Evolutionary conservation across 1,140 invertebrate genomes (phyloP), one percentile per base, ranked within the genome.

Genomic region (Nautilus pompilius): DNA sequence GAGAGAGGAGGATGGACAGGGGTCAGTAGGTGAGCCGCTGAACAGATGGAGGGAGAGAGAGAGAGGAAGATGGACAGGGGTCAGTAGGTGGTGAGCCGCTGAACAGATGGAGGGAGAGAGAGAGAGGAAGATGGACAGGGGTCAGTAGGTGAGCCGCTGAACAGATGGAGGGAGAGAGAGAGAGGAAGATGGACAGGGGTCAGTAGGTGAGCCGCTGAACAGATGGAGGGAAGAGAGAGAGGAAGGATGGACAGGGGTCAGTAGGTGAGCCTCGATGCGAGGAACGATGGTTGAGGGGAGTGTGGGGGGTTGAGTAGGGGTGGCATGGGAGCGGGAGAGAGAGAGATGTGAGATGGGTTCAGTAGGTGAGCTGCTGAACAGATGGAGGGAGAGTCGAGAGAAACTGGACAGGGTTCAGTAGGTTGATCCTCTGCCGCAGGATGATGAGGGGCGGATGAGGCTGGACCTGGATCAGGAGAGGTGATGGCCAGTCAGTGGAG

Each of bases 151-250:
- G n/a, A n/a, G n/a, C n/a, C n/a, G n/a, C n/a, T 60, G 30, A 4
- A 63, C 29, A 58, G 29, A 53, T 46, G 10, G 58, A 65, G 58
- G 48, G 33, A 65, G 46, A 65, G 58, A 60, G 58, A 61, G 63
- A 61, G 63, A 61, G 63, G 61, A 49, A 56, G 58, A 65, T 46
- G 55, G 63, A 61, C 45, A 61, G 58, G 41, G 58, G 54, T n/a
- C 46, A 26, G 60, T 13, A 36, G 22, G 6, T 10, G 15, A 2
- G 30, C 17, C 5, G 56, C 20, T 20, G 24, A 33, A 41, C 30
- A 51, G 49, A 55, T 10, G 28, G 46, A 62, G 41, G 32, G 34
- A 41, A 33, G 60, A 32, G 46, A 26, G 34, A 30, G 57, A 57
- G 57, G 36, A 29, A 49, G 46, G 28, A 48, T 26, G 20, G 29